Percentiles rank a stretch among this genome's conserved stretches.
phyloP scores from a whole-genome alignment of 2,113 vertebrate genomes.

The Lagenorhynchus albirostris region DNA sequence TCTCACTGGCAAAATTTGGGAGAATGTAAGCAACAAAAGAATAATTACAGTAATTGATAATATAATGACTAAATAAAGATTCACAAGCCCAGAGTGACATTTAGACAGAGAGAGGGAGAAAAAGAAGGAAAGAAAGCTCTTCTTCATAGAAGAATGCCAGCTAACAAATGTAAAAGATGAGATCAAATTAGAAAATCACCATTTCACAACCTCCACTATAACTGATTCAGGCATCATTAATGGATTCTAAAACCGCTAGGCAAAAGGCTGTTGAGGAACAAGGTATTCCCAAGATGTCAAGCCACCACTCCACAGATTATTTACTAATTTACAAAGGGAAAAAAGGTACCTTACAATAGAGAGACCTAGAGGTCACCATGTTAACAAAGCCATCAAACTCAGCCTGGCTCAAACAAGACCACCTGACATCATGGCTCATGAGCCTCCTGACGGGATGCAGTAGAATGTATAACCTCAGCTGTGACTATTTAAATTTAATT shows the following conservation, averaged over 20 bases:
- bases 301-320: background rate
- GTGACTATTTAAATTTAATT: background rate
- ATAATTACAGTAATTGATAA: background rate
- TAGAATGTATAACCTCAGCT: background rate
- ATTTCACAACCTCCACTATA: background rate
- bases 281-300: background rate
- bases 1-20: background rate
- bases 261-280: slow-evolving; percentile 3
- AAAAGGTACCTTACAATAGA: background rate
- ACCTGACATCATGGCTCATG: background rate
- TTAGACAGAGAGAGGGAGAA: background rate
- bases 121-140: background rate
- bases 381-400: background rate
- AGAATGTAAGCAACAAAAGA: background rate
- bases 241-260: background rate
- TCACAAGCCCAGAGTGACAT: background rate
- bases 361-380: background rate
- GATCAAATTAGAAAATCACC: slow-evolving; percentile 6
- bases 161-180: background rate
- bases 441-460: background rate
- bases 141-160: background rate
- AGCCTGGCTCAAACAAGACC: background rate
- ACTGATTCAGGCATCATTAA: background rate
- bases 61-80: background rate
- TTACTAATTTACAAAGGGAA: background rate